phyloP scores from a whole-genome alignment of 2,113 vertebrate genomes.

The Mus musculus region DNA sequence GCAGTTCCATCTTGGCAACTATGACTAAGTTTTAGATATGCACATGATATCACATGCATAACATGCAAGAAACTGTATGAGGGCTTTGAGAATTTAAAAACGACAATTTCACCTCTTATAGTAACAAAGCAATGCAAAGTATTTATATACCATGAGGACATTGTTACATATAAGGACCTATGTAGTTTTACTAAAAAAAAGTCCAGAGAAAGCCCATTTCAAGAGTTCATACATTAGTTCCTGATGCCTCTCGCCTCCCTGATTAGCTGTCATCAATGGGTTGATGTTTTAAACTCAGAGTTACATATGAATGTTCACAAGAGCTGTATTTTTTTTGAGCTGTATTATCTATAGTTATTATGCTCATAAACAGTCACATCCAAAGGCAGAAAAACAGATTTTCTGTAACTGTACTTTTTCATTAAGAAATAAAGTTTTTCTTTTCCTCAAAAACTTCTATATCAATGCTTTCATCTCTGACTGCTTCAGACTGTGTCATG shows the following conservation, averaged over 20 bases:
- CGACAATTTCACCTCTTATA: constrained; percentile 38
- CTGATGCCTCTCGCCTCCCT: constrained; percentile 36
- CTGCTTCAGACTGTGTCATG: constrained; percentile 10
- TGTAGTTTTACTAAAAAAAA: constrained; percentile 59
- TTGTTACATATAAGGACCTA: constrained; percentile 52
- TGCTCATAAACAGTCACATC: background rate
- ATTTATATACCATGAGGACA: constrained; percentile 15
- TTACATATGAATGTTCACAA: constrained; percentile 26
- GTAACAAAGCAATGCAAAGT: constrained; percentile 45
- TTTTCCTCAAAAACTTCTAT: constrained; percentile 47
- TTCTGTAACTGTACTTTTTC: constrained; percentile 1
- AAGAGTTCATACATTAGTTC: background rate
- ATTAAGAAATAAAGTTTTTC: constrained; percentile 35
- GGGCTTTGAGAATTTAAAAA: constrained; percentile 35
- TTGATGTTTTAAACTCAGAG: constrained; percentile 41
- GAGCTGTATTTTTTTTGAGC: background rate
- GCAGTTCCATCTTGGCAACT: constrained; percentile 56
- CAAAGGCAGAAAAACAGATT: constrained; percentile 48
- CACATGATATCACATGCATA: background rate
- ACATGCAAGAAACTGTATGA: constrained; percentile 38
- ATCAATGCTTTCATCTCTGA: constrained; percentile 33
- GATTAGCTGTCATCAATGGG: constrained; percentile 8
- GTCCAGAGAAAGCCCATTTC: constrained; percentile 10
- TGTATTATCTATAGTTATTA: constrained; percentile 19
- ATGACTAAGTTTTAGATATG: background rate